These are phyloP conservation scores for Lethenteron reissneri DNA, from an alignment of 2,113 vertebrate genomes.

Conservation along the genomic window DNA sequence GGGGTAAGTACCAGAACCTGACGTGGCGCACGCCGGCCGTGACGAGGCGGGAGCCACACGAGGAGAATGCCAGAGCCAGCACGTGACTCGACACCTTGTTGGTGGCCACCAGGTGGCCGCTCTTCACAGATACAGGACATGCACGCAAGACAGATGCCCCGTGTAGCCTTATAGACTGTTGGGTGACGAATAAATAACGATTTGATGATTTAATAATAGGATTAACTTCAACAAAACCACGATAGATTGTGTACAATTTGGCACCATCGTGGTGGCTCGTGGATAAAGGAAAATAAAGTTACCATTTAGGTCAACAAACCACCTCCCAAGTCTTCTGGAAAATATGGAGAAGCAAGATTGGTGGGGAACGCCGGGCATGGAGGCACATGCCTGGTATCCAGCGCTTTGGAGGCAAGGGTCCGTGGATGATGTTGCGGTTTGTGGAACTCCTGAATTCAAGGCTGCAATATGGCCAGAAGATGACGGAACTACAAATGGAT, in stretches of 20 bases:
- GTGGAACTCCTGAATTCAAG: too few relatives aligned
- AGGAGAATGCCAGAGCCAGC: constrained; percentile 78
- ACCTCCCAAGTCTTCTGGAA: too few relatives aligned
- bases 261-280: not conserved
- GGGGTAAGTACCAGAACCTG: constrained; percentile 78
- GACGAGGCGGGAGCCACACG: constrained; percentile 88
- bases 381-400: too few relatives aligned
- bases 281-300: too few relatives aligned
- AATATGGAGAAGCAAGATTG: too few relatives aligned
- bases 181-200: constrained; percentile 6
- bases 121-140: constrained; percentile 28
- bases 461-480: too few relatives aligned
- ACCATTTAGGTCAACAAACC: too few relatives aligned
- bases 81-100: constrained; percentile 98
- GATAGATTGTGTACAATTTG: not conserved
- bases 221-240: not conserved
- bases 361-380: too few relatives aligned
- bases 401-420: too few relatives aligned
- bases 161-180: not conserved
- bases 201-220: too few relatives aligned
- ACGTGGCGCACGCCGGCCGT: constrained; percentile 85
- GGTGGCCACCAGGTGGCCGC: constrained; percentile 74
- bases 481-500: too few relatives aligned
- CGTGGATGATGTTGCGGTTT: too few relatives aligned
- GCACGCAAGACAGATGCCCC: constrained; percentile 2